phyloP scores from a whole-genome alignment of 2,113 vertebrate genomes.

The Osmerus mordax region DNA sequence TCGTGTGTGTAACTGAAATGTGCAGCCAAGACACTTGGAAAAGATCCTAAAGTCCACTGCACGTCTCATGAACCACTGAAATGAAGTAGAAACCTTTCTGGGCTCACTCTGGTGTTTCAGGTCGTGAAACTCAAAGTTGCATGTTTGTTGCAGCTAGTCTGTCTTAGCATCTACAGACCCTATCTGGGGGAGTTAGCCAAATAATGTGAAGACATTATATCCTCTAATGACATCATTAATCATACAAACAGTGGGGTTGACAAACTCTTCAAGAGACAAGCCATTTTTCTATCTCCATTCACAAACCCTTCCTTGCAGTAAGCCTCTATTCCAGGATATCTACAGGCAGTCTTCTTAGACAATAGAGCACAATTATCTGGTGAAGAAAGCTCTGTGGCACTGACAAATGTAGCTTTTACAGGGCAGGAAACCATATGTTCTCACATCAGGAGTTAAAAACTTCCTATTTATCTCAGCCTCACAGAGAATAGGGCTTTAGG shows the following conservation, averaged over 20 bases:
- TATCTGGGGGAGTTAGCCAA: background rate
- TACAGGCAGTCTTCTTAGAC: conserved; percentile 65
- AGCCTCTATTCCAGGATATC: conserved; percentile 50
- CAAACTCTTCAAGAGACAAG: conserved; percentile 47
- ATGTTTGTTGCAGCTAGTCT: no score
- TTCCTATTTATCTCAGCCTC: conserved; percentile 64
- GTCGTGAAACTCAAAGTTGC: no score
- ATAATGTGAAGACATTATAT: background rate
- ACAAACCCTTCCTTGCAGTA: conserved; percentile 42
- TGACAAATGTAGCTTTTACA: conserved; percentile 73
- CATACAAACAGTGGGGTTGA: conserved; percentile 49
- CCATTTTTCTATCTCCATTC: conserved; percentile 59
- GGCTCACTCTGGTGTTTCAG: no score
- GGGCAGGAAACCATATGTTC: conserved; percentile 64
- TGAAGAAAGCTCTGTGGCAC: conserved; percentile 63
- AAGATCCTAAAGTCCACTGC: no score
- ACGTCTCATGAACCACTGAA: no score
- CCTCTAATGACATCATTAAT: conserved; percentile 60
- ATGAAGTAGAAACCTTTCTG: no score
- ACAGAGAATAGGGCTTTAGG: conserved; percentile 40
- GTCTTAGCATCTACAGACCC: background rate
- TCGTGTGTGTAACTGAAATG: no score
- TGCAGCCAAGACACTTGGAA: no score
- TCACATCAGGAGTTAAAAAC: conserved; percentile 67
- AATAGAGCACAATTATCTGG: conserved; percentile 65